phyloP scores from a whole-genome alignment of 30 jellyfish, hydroid and myxozoan species.

The Morbakka virulenta region DNA sequence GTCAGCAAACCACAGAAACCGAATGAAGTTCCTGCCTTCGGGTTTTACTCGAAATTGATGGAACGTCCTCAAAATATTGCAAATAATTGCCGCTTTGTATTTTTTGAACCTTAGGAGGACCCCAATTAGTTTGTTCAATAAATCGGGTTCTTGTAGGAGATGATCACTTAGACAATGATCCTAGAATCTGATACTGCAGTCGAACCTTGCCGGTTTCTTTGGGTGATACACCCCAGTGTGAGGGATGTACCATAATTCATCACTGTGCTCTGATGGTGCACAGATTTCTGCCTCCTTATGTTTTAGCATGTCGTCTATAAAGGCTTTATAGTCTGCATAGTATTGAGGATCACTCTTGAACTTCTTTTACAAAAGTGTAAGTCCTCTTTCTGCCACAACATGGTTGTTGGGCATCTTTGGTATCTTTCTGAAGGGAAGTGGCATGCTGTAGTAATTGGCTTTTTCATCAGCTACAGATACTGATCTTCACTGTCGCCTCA shows the following conservation, averaged over 20 bases:
- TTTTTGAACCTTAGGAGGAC: constrained; percentile 31
- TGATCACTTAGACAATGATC: constrained; percentile 11
- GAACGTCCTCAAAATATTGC: constrained; percentile 32
- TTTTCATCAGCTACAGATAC: no score
- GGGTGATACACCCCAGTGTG: no score
- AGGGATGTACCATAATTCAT: no score
- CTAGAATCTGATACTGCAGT: no score
- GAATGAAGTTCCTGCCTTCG: constrained; percentile 25
- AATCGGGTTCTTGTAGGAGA: constrained; percentile 50
- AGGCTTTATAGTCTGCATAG: no score
- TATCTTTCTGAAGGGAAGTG: no score
- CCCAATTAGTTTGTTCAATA: constrained; percentile 24
- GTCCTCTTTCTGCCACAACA: constrained; percentile 28
- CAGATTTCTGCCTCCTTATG: no score
- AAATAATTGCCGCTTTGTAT: constrained; percentile 2
- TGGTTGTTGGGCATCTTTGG: no score
- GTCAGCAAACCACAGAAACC: constrained; percentile 47
- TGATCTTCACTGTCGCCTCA: no score
- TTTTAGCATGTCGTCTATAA: no score
- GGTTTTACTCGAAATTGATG: constrained; percentile 24
- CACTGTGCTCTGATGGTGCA: no score
- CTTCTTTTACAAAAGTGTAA: constrained; percentile 18
- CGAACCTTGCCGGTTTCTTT: constrained; percentile 22
- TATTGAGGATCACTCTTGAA: no score
- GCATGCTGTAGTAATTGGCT: constrained; percentile 28